These are phyloP conservation scores for Caradrina clavipalpis DNA, from an alignment of 2,888 invertebrate genomes.

Conservation along the genomic window DNA sequence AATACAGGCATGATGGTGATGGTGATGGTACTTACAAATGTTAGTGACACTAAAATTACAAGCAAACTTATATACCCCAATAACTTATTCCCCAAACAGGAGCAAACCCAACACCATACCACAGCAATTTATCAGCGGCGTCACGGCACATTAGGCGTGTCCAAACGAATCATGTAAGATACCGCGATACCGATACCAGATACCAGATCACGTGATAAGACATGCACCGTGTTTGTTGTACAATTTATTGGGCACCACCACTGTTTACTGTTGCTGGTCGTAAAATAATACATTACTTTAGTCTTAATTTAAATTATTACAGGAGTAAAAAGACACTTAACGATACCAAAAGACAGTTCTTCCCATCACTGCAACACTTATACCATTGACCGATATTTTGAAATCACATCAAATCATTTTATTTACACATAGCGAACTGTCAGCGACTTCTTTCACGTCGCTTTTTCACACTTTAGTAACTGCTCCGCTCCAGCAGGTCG, in stretches of 20 bases:
- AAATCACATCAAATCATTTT: no score
- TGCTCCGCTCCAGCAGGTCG: no score
- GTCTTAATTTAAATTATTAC: background rate
- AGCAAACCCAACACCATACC: slow-evolving; percentile 54
- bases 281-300: slow-evolving; percentile 14
- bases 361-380: no score
- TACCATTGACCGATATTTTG: no score
- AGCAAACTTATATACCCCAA: slow-evolving; percentile 10
- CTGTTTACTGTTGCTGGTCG: slow-evolving; percentile 31
- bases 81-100: slow-evolving; percentile 25
- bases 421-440: no score
- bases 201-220: slow-evolving; percentile 67
- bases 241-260: slow-evolving; percentile 57
- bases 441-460: no score
- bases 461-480: no score
- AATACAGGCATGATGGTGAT: no score
- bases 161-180: slow-evolving; percentile 73
- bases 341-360: no score
- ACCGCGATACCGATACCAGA: slow-evolving; percentile 66
- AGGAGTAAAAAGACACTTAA: no score
- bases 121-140: slow-evolving; percentile 75
- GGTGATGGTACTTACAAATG: no score
- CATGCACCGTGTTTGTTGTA: slow-evolving; percentile 59
- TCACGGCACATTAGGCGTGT: slow-evolving; percentile 76
- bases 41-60: no score